Conservation (phyloP, 30 jellyfish, hydroid and myxozoan species). For the Hydractinia symbiolongicarpus region DNA sequence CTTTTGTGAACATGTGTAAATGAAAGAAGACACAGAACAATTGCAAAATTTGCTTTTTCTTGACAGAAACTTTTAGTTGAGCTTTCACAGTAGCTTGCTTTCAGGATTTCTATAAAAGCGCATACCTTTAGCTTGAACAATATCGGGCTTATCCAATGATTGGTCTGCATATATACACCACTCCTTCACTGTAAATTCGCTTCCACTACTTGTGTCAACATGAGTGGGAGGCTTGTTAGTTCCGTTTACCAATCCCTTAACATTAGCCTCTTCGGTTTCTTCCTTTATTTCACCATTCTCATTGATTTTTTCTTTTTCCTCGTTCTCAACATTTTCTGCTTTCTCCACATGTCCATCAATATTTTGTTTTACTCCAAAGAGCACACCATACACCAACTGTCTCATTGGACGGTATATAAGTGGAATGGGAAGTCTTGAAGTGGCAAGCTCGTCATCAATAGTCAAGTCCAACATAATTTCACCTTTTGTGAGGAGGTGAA, state of each 20-base stretch:
- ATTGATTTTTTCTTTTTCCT: neutral
- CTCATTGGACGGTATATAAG: slow-evolving; percentile 74
- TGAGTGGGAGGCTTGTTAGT: neutral
- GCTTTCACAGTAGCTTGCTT: no score
- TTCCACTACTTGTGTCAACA: neutral
- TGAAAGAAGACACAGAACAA: no score
- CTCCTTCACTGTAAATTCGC: slow-evolving; percentile 49
- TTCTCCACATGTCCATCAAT: slow-evolving; percentile 23
- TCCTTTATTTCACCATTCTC: neutral
- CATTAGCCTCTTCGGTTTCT: slow-evolving; percentile 11
- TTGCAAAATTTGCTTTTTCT: no score
- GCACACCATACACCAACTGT: slow-evolving; percentile 74
- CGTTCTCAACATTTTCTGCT: slow-evolving; percentile 18
- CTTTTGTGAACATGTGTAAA: no score
- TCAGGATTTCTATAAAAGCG: neutral
- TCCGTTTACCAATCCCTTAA: neutral
- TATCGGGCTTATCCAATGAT: slow-evolving; percentile 53
- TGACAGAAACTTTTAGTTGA: no score
- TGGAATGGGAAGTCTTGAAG: slow-evolving; percentile 80
- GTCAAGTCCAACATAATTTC: slow-evolving; percentile 56
- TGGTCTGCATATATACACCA: slow-evolving; percentile 68
- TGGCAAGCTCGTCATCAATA: slow-evolving; percentile 66
- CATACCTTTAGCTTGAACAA: slow-evolving; percentile 51
- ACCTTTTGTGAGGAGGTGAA: slow-evolving; percentile 65
- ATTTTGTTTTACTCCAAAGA: slow-evolving; percentile 60